Conservation (phyloP, 2,113 vertebrate species). For the Astur gentilis region DNA sequence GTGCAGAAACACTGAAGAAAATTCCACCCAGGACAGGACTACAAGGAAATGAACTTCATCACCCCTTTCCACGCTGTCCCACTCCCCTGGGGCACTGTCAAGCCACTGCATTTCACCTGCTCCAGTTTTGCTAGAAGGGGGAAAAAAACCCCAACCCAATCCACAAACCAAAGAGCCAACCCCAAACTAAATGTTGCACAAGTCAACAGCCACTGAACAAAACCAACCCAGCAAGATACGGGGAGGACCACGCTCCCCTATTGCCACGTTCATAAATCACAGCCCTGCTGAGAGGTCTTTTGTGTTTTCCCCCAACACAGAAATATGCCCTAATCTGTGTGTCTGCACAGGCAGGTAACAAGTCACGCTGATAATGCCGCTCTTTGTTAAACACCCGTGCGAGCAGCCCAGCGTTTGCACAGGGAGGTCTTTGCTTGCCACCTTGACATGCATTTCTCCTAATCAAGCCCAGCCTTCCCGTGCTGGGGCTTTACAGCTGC, state of each 20-base stretch:
- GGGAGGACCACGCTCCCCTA: neutral
- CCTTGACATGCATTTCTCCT: neutral
- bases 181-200: neutral
- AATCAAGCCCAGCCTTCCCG: neutral
- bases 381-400: neutral
- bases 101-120: neutral
- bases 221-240: fast-evolving
- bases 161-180: neutral
- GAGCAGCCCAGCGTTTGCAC: neutral
- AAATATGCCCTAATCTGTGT: neutral
- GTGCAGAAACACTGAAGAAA: neutral
- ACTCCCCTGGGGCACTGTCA: neutral
- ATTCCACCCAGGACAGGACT: neutral
- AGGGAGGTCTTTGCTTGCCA: neutral
- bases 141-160: neutral
- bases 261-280: neutral
- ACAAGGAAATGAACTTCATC: neutral
- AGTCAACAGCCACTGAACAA: neutral
- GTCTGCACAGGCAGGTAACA: neutral
- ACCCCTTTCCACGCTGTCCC: neutral
- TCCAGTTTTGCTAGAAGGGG: neutral
- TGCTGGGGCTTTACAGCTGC: neutral
- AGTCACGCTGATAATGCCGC: neutral
- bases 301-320: neutral
- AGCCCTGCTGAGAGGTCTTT: neutral